These are phyloP conservation scores for Macropodus opercularis DNA, from an alignment of 2,797 vertebrate species.

Conservation along the genomic window DNA sequence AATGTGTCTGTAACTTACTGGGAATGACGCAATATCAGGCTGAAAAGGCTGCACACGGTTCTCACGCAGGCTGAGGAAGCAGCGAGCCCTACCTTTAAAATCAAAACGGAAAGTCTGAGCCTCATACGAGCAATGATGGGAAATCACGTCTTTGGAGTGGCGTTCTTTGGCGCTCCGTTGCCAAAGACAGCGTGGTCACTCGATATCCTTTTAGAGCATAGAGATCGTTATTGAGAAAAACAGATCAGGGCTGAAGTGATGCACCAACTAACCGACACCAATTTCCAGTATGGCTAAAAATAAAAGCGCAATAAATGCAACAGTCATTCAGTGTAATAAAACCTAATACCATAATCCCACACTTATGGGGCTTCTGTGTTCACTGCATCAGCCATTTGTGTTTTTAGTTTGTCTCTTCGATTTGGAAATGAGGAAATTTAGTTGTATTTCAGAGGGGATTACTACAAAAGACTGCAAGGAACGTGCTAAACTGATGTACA, in stretches of 20 bases:
- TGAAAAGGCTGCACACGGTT: slow-evolving; percentile 27
- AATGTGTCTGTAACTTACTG: slow-evolving; percentile 28
- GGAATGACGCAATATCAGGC: slow-evolving; percentile 42
- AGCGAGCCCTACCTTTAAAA: slow-evolving; percentile 8
- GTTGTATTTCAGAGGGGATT: slow-evolving; percentile 33
- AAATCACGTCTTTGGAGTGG: too few relatives aligned
- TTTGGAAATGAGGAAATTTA: not conserved
- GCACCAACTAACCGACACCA: too few relatives aligned
- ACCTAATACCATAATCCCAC: not conserved
- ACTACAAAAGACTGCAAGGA: slow-evolving; percentile 31
- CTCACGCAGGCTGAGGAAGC: slow-evolving; percentile 4
- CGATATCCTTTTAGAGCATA: too few relatives aligned
- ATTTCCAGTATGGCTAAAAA: too few relatives aligned
- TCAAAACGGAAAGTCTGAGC: slow-evolving; percentile 17
- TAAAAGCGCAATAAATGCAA: not conserved
- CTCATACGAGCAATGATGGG: not conserved
- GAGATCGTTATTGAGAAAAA: too few relatives aligned
- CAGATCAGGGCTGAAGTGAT: too few relatives aligned
- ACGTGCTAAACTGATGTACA: slow-evolving; percentile 9
- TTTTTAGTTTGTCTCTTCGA: not conserved
- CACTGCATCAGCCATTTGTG: not conserved
- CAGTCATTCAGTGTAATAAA: not conserved
- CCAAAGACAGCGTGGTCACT: too few relatives aligned
- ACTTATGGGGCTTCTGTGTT: slow-evolving; percentile 3
- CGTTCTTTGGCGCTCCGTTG: too few relatives aligned